Evolutionary conservation across 2,888 invertebrate species (phyloP), one percentile per base, ranked within the genome.

Genomic region (Drosophila gaucha): DNA sequence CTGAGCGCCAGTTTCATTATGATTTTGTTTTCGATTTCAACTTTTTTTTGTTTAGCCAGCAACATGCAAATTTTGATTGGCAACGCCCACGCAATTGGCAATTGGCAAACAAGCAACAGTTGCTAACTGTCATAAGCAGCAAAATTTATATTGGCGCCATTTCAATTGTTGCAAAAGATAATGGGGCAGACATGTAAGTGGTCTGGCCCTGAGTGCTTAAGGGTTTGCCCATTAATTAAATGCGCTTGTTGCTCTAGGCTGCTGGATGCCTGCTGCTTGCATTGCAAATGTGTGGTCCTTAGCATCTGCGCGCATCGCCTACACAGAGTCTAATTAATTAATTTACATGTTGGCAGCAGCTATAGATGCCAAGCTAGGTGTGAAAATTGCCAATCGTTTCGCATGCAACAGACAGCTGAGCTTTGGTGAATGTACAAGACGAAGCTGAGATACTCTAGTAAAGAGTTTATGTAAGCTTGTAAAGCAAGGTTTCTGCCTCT

Each of bases 191-290:
- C 65, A 51, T 57, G 67, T 74, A 75, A 68, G 67, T 74, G 73
- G 85, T 77, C 65, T 64, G 69, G 64, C 56, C 64, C 57, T 74
- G 71, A 77, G 56, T 70, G 74, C 57, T 62, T 51, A 68, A 67
- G 68, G 78, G 78, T 75, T 86, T 73, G 73, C 49, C 84, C 73
- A 60, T 75, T 82, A 82, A 82, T 82, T 85, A 83, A 82, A 82
- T 59, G 67, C 50, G 80, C 83, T 74, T 79, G 80, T 82, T 78
- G 64, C 28, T 16, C 24, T 22, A 2, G 22, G 2, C 22, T 10
- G 10, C 22, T 22, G 2, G 22, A 22, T 36, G 72, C 50, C 26
- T 9, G 1, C 18, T 31, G 47, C 8, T 44, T 44, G 14, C 52
- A 16, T 30, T 30, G 41, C 38, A 20, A 50, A 41, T 67, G 76